phyloP scores from a whole-genome alignment of 2,888 invertebrate genomes.

The Cosmia pyralina region DNA sequence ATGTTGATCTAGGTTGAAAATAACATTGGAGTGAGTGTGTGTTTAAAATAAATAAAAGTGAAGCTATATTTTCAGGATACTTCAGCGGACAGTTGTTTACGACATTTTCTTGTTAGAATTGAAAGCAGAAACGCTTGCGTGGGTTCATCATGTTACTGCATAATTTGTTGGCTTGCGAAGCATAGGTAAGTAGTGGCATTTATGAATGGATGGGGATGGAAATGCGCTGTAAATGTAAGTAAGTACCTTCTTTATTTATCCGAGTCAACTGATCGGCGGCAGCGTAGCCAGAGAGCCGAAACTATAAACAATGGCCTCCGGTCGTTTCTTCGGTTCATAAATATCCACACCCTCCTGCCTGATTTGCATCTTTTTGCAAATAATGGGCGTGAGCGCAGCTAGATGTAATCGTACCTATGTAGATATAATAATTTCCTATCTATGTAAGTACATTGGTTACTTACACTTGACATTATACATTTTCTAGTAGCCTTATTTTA shows the following conservation, averaged over 20 bases:
- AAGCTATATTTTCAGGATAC: conserved; percentile 27
- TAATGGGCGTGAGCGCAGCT: background rate
- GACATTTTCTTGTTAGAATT: conserved; percentile 14
- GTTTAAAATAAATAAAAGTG: conserved; percentile 14
- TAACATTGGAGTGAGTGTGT: conserved; percentile 2
- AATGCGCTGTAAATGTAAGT: background rate
- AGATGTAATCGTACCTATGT: background rate
- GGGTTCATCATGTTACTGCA: conserved; percentile 31
- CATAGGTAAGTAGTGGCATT: conserved; percentile 1
- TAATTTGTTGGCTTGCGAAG: conserved; percentile 4
- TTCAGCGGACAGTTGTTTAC: conserved; percentile 9
- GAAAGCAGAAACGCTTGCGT: conserved; percentile 1
- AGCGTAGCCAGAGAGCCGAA: conserved; percentile 2
- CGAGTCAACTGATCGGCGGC: background rate
- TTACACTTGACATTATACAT: background rate
- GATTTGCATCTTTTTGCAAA: background rate
- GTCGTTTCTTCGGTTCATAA: too few species aligned
- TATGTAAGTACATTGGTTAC: background rate
- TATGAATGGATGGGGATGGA: background rate
- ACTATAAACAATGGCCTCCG: background rate
- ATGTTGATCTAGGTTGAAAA: conserved; percentile 27
- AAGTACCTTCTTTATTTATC: background rate
- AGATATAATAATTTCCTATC: background rate
- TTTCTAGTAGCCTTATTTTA: background rate
- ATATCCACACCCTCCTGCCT: background rate